Percentiles rank a stretch among this genome's conserved stretches.
phyloP scores from a whole-genome alignment of 2,888 invertebrate genomes.

The Oxyteleia sp. region DNA sequence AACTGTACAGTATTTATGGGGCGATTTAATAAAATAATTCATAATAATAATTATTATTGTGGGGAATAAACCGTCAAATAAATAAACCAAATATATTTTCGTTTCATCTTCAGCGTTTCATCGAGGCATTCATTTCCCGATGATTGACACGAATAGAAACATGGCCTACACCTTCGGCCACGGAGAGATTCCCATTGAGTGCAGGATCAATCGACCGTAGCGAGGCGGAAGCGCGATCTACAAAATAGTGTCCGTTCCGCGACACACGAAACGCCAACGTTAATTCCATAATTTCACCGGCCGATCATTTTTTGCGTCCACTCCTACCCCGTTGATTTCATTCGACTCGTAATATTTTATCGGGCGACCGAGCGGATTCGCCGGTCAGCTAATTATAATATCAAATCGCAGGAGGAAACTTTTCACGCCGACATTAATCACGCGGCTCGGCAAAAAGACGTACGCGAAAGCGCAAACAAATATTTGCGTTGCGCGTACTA shows the following conservation, averaged over 20 bases:
- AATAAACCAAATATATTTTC: neutral
- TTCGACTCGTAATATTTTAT: neutral
- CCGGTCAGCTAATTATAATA: conserved; percentile 1
- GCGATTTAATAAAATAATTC: too few relatives aligned
- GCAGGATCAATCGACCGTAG: conserved; percentile 76
- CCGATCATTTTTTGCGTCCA: conserved; percentile 11
- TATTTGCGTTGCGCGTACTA: conserved; percentile 38
- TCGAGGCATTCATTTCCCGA: conserved; percentile 7
- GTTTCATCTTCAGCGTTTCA: neutral
- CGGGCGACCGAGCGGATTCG: neutral
- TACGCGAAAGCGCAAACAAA: conserved; percentile 27
- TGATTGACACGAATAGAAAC: conserved; percentile 46
- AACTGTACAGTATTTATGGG: too few relatives aligned
- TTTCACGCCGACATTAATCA: conserved; percentile 8
- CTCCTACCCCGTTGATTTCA: neutral
- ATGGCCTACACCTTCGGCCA: conserved; percentile 48
- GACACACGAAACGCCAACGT: conserved; percentile 53
- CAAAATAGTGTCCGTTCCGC: conserved; percentile 60
- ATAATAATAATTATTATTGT: neutral
- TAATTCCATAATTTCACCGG: conserved; percentile 35
- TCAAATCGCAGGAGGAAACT: neutral
- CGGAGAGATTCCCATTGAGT: conserved; percentile 74
- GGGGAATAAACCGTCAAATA: neutral
- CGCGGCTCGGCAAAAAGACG: conserved; percentile 26
- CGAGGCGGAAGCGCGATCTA: conserved; percentile 76